These are phyloP conservation scores for Darevskia mixta DNA, from an alignment of 2,797 vertebrate genomes.

Conservation along the genomic window DNA sequence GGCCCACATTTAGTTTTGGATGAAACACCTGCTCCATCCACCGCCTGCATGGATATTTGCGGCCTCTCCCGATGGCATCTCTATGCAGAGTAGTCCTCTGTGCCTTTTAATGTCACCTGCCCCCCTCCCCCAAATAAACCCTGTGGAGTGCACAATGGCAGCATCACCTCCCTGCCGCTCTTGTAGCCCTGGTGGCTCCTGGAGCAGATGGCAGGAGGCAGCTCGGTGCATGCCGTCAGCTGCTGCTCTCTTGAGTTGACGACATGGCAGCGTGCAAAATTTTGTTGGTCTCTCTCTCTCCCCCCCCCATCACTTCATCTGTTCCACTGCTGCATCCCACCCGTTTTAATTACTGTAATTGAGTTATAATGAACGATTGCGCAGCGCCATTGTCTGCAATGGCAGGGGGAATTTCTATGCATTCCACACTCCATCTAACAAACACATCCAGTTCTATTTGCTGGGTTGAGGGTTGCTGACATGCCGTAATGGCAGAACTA, in stretches of 20 bases:
- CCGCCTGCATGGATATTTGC: neutral
- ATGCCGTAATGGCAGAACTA: slow-evolving; percentile 43
- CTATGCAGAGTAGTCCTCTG: neutral
- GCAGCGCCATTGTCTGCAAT: slow-evolving; percentile 67
- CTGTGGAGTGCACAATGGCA: neutral
- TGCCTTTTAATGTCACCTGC: neutral
- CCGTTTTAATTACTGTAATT: slow-evolving; percentile 83
- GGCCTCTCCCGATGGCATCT: neutral
- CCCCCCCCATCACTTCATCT: slow-evolving; percentile 67
- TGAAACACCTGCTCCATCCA: neutral
- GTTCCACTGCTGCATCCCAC: slow-evolving; percentile 77
- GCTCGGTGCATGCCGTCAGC: slow-evolving; percentile 66
- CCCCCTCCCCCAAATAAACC: too few species aligned
- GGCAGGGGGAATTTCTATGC: slow-evolving; percentile 57
- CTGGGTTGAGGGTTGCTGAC: slow-evolving; percentile 56
- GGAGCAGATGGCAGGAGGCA: slow-evolving; percentile 80
- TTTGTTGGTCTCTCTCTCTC: slow-evolving; percentile 67
- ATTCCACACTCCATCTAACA: slow-evolving; percentile 52
- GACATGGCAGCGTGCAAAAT: slow-evolving; percentile 72
- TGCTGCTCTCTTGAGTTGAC: slow-evolving; percentile 73
- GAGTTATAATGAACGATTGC: slow-evolving; percentile 80
- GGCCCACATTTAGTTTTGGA: neutral
- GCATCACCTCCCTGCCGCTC: slow-evolving; percentile 29
- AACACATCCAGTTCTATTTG: slow-evolving; percentile 50
- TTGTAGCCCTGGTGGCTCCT: slow-evolving; percentile 7